These are phyloP conservation scores for Toxonevra muliebris DNA, from an alignment of 2,888 invertebrate genomes.

Conservation along the genomic window DNA sequence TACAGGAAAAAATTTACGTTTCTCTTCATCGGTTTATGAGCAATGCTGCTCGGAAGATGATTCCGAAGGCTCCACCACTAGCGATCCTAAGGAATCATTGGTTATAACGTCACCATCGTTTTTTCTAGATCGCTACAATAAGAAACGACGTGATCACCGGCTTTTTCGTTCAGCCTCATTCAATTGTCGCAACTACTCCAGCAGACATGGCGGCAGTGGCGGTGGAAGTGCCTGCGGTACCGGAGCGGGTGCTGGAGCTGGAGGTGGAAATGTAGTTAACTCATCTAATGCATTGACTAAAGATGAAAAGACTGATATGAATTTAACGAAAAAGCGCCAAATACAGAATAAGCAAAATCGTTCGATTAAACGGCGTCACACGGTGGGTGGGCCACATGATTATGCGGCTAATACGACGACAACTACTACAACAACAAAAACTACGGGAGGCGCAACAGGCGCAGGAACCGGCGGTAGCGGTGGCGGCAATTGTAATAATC, in stretches of 20 bases:
- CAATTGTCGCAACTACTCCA: constrained; percentile 64
- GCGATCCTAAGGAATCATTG: constrained; percentile 63
- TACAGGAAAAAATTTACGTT: constrained; percentile 54
- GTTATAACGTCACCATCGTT: constrained; percentile 60
- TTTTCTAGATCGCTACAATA: constrained; percentile 64
- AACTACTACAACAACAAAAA: background rate
- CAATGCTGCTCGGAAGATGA: constrained; percentile 58
- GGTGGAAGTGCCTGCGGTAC: constrained; percentile 57
- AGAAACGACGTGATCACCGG: constrained; percentile 63
- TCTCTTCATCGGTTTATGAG: constrained; percentile 58
- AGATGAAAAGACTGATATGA: constrained; percentile 81
- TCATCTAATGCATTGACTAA: constrained; percentile 69
- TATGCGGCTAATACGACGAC: constrained; percentile 59
- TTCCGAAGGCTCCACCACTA: constrained; percentile 63
- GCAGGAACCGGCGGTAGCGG: constrained; percentile 30
- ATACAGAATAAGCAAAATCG: constrained; percentile 65
- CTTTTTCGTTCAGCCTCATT: constrained; percentile 64
- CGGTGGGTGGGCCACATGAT: constrained; percentile 93
- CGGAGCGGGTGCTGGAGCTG: constrained; percentile 37
- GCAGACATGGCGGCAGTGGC: constrained; percentile 59
- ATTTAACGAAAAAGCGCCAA: constrained; percentile 78
- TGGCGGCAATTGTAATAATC: constrained; percentile 40
- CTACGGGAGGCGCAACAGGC: constrained; percentile 42
- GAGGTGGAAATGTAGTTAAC: constrained; percentile 54
- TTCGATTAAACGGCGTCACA: constrained; percentile 88